Conservation (phyloP, 2,797 vertebrate species). For the Sebastes steindachneri region DNA sequence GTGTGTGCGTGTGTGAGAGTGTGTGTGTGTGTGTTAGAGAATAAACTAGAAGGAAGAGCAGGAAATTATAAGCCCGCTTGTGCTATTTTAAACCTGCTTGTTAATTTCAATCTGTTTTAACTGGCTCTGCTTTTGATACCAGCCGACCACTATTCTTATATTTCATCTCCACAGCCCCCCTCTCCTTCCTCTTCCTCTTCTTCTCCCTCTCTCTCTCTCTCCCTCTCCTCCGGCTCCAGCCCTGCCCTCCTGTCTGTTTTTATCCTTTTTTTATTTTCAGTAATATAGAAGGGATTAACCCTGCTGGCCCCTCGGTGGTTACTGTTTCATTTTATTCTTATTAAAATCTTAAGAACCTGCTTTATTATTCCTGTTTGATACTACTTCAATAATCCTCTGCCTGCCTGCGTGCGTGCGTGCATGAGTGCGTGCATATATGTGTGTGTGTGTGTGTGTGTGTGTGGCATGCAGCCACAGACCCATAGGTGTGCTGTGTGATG, state of each 20-base stretch:
- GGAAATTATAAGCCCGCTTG: constrained; percentile 32
- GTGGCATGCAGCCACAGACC: constrained; percentile 65
- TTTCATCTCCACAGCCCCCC: constrained; percentile 63
- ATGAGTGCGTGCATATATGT: constrained; percentile 39
- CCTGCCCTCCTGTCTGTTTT: constrained; percentile 85
- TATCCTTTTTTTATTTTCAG: constrained; percentile 90
- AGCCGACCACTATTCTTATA: constrained; percentile 65
- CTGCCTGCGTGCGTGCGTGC: constrained; percentile 46
- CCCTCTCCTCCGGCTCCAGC: constrained; percentile 72
- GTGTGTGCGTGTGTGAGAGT: background rate
- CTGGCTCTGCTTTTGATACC: constrained; percentile 61
- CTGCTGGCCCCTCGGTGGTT: constrained; percentile 92
- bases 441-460: constrained; percentile 34
- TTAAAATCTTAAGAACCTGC: constrained; percentile 99
- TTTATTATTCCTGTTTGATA: constrained; percentile 96
- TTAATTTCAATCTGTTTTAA: constrained; percentile 72
- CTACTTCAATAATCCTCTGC: constrained; percentile 86
- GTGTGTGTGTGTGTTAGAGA: constrained; percentile 1
- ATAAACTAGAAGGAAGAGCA: constrained; percentile 4
- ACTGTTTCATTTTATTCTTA: constrained; percentile 99
- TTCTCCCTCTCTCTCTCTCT: constrained; percentile 29
- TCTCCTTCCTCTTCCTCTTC: constrained; percentile 12
- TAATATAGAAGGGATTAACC: constrained; percentile 99
- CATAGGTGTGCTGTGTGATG: constrained; percentile 76
- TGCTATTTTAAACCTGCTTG: constrained; percentile 62